Base-by-base conservation (phyloP, 2,797 vertebrate species). In the Urosaurus nigricauda region DNA sequence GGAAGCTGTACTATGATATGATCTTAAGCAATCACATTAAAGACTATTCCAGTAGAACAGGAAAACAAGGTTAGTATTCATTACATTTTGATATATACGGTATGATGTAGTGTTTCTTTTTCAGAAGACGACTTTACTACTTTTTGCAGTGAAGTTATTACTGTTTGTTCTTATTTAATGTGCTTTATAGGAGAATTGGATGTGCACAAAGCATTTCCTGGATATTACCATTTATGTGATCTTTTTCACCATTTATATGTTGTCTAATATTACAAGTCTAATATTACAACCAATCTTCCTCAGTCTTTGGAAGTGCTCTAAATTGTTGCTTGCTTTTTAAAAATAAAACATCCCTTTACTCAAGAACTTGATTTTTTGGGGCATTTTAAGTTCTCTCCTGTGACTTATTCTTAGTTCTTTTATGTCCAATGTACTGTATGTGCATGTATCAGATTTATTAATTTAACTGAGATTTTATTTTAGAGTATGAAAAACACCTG, bases 71-170 rank as follows among this genome's bases (percentile, higher is more conserved):
- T 92, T 87, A 87, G 43, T 21, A 89, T 89, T 84, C 63, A 85
- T 92, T 91, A 63, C 40, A 60, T 88, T 40, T 92, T 93, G 86
- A 65, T 92, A 77, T 79, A 91, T 93, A 92, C 92, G 75, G 89
- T 94, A 58, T 78, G 63, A 86, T 87, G 26, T 53, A 68, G 82
- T 63, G 14, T n/a, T 74, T 87, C 37, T 74, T 84, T 87, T 85
- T 80, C 75, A 84, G 53, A 84, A 70, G 65, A 60, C 73, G 74
- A 84, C 85, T 37, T 84, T 79, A n/a, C 26, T 79, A 56, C n/a
- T 84, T 80, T 40, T 9, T 29, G 43, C 74, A 40, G 68, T 84
- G 73, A 84, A 73, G 56, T 53, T 51, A 90, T 79, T 74, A 65
- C 85, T 73, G 32, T 87, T 89, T 86, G 75, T 89, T 86, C 70